Evolutionary conservation across 2,888 invertebrate genomes (phyloP).

Genomic region (Agrotis clavis): DNA sequence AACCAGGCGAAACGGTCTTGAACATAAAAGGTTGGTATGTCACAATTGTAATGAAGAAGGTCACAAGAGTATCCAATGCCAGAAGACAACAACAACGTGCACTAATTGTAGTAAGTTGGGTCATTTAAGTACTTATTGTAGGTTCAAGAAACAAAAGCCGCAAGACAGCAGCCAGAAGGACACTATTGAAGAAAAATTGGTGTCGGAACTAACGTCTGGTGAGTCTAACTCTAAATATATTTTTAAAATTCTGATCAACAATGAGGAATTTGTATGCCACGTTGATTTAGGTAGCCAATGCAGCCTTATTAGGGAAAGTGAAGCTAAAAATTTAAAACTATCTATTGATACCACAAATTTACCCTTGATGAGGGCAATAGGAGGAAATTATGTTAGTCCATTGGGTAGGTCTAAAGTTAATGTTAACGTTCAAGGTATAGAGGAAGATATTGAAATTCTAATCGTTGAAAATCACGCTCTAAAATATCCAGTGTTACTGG

Average conservation of each 20-base stretch:
- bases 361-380: background rate
- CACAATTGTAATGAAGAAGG: background rate
- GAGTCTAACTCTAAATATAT: conserved; percentile 4
- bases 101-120: conserved; percentile 2
- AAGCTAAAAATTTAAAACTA: background rate
- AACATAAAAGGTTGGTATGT: background rate
- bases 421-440: background rate
- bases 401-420: background rate
- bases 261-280: too few relatives aligned
- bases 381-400: conserved; percentile 3
- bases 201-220: background rate
- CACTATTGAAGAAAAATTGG: background rate
- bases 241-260: background rate
- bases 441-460: conserved; percentile 3
- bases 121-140: background rate
- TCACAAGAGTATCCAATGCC: conserved; percentile 2
- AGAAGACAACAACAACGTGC: background rate
- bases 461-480: background rate
- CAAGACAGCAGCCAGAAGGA: background rate
- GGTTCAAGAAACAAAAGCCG: background rate
- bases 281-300: too few relatives aligned
- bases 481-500: background rate
- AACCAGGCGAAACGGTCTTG: background rate
- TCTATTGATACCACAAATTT: background rate
- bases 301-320: background rate